Conservation (phyloP, 2,797 vertebrate species). For the Sebastiscus albofasciatus region DNA sequence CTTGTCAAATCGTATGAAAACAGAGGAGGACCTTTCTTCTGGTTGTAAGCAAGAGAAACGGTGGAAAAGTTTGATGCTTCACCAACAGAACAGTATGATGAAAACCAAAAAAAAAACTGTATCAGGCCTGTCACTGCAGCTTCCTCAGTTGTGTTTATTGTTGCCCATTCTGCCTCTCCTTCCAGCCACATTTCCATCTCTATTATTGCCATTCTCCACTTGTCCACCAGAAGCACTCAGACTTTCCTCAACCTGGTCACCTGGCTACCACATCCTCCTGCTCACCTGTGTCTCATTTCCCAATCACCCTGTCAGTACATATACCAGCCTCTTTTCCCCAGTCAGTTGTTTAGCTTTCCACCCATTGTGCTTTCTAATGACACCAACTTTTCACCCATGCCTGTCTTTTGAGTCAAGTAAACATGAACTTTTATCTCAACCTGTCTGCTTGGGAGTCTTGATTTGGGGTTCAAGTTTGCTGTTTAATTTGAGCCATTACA, state of each 20-base stretch:
- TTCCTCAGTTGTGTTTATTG: background rate
- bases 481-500: background rate
- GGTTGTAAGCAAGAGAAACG: slow-evolving; percentile 2
- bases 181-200: background rate
- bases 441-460: background rate
- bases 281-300: background rate
- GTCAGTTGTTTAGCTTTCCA: background rate
- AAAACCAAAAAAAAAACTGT: background rate
- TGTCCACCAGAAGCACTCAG: background rate
- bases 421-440: background rate
- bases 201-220: background rate
- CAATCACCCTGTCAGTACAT: background rate
- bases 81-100: background rate
- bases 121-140: background rate
- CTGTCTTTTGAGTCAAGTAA: background rate
- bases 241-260: background rate
- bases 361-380: too few species aligned
- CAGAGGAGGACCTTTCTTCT: slow-evolving; percentile 18
- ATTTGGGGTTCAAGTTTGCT: background rate
- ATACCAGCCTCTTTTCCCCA: background rate
- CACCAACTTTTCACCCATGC: background rate
- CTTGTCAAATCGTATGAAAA: slow-evolving; percentile 38
- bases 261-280: background rate
- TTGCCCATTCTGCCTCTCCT: background rate
- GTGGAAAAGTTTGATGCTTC: background rate